Percentiles rank a stretch among this genome's conserved stretches.
phyloP scores from a whole-genome alignment of 2,888 invertebrate species.

The Cynaeus angustus region DNA sequence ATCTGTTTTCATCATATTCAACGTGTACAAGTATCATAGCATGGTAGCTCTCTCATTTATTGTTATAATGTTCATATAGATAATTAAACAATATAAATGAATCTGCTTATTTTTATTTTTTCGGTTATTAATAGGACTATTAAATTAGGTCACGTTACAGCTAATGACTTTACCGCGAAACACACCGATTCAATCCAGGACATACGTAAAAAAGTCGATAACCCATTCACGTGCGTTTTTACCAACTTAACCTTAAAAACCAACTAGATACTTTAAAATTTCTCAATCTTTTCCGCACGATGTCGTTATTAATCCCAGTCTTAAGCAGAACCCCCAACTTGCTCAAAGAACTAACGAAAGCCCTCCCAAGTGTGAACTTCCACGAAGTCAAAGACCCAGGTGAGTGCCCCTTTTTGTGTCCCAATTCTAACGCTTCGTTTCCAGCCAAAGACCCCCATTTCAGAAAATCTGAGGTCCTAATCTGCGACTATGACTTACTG shows the following conservation, averaged over 20 bases:
- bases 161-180: too few species aligned
- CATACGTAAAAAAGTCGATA: too few species aligned
- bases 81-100: constrained; percentile 69
- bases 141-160: neutral
- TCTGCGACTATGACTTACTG: constrained; percentile 70
- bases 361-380: constrained; percentile 39
- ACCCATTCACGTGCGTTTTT: too few species aligned
- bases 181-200: too few species aligned
- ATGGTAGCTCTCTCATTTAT: constrained; percentile 72
- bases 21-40: constrained; percentile 70
- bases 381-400: constrained; percentile 42
- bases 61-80: constrained; percentile 72
- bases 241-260: too few species aligned
- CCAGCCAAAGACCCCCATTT: constrained; percentile 54
- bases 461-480: constrained; percentile 67
- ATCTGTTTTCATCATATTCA: constrained; percentile 68
- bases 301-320: constrained; percentile 28
- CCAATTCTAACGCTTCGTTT: neutral
- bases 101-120: constrained; percentile 33
- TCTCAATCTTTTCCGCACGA: too few species aligned
- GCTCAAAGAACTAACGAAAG: constrained; percentile 35
- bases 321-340: constrained; percentile 37
- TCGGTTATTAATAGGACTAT: neutral
- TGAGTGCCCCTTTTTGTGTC: constrained; percentile 1
- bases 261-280: neutral